Evolutionary conservation across 2,888 invertebrate species (phyloP).

Genomic region (Volucella bombylans): DNA sequence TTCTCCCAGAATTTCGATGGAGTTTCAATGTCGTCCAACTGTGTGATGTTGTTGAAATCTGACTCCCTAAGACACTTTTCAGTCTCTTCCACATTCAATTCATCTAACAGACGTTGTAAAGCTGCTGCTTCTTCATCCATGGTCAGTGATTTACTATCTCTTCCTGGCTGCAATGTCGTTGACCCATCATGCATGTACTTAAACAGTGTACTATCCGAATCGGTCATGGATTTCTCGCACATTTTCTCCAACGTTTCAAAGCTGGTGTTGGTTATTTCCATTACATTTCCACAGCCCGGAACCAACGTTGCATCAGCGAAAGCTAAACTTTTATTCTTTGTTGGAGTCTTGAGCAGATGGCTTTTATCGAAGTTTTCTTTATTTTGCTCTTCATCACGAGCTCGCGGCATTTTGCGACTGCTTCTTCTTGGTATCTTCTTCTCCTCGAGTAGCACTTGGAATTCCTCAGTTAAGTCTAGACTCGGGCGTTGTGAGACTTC

Average conservation of each 20-base stretch:
- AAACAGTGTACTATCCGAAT: slow-evolving; percentile 80
- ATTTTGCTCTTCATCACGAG: slow-evolving; percentile 43
- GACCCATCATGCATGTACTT: slow-evolving; percentile 76
- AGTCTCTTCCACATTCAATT: slow-evolving; percentile 75
- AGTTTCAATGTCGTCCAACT: slow-evolving; percentile 80
- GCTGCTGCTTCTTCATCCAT: slow-evolving; percentile 76
- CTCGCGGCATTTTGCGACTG: slow-evolving; percentile 45
- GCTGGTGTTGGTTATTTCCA: slow-evolving; percentile 75
- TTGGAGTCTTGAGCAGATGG: slow-evolving; percentile 26
- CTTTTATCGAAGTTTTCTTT: slow-evolving; percentile 44
- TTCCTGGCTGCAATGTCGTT: neutral
- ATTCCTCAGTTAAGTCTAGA: slow-evolving; percentile 77
- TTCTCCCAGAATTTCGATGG: slow-evolving; percentile 81
- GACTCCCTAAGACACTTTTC: slow-evolving; percentile 76
- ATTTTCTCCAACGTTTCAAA: slow-evolving; percentile 80
- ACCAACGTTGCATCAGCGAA: slow-evolving; percentile 26
- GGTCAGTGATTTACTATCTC: slow-evolving; percentile 25
- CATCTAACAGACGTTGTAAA: slow-evolving; percentile 77
- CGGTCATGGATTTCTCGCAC: slow-evolving; percentile 81
- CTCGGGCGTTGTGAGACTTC: slow-evolving; percentile 76
- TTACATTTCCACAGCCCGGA: slow-evolving; percentile 28
- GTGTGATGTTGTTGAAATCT: slow-evolving; percentile 77
- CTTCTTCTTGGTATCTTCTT: slow-evolving; percentile 54
- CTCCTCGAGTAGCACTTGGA: slow-evolving; percentile 75
- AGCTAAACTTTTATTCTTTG: slow-evolving; percentile 8